Evolutionary conservation across 2,113 vertebrate genomes (phyloP), one percentile per base, ranked within the genome.

Genomic region (Zosterops lateralis): DNA sequence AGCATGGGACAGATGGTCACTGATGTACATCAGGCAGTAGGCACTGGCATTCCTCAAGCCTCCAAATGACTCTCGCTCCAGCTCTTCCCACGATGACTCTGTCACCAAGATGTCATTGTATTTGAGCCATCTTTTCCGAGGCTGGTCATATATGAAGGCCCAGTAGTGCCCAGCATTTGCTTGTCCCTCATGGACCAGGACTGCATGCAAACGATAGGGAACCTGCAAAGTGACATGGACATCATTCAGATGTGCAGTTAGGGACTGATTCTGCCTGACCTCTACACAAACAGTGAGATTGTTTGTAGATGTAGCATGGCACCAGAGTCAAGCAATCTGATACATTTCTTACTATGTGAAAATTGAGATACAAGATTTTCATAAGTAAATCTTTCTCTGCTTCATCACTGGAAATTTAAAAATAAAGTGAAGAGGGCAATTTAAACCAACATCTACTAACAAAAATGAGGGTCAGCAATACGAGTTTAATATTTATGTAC

Each of bases 21-120:
- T 98, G 16, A 99, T 99, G 96, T 99, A 99, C 98, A 99, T 99
- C 88, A 99, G 97, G 94, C 99, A 99, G 96, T 99, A 99, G 58
- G 99, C 99, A 9, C 99, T 99, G 89, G 99, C 98, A 2, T 99
- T 99, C 94, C 97, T 99, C 97, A 98, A 92, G 26, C 99, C 99
- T 7, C 99, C 99, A 1, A 99, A 99, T 0, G 99, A 99, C 95
- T 99, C 99, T 44, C 98, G 96, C 93, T 99, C 98, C 91, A 99
- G 96, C 93, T 99, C 99, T 56, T 99, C 99, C 99, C 99, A 99
- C 0, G 99, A 98, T 0, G 99, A 98, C 71, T 99, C 99, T 0
- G 98, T 98, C 86, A 99, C 98, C 3, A 97, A 98, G 56, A 99
- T 96, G 81, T 99, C 99, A 3, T 99, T 99, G 96, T 99, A 99